Percentiles rank a stretch among this genome's conserved stretches.
Conservation (phyloP, 2,797 vertebrate species). For the Ambastaia sidthimunki region DNA sequence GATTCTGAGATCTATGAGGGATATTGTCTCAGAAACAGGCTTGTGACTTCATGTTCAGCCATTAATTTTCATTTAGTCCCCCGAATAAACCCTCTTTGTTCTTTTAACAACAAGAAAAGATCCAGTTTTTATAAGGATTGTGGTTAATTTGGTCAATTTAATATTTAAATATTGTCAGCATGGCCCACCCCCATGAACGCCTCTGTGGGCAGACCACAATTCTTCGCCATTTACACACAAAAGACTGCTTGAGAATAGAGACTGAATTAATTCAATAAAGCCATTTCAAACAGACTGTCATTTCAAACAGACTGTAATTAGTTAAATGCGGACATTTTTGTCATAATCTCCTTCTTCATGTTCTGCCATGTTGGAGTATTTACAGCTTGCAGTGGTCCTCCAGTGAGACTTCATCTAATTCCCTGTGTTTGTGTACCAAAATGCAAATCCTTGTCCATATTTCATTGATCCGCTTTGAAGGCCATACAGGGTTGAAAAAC, state of each 20-base stretch:
- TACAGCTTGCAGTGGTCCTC: slow-evolving; percentile 2
- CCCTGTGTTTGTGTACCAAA: slow-evolving; percentile 37
- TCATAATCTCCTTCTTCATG: slow-evolving; percentile 38
- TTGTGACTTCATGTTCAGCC: slow-evolving; percentile 50
- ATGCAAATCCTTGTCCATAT: slow-evolving; percentile 21
- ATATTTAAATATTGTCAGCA: slow-evolving; percentile 58
- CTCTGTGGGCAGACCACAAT: not conserved
- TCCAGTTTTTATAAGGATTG: slow-evolving; percentile 42
- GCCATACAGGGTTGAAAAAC: slow-evolving; percentile 12
- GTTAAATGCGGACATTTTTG: slow-evolving; percentile 39
- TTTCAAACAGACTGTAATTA: slow-evolving; percentile 44
- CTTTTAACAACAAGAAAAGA: slow-evolving; percentile 63
- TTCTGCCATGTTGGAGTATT: slow-evolving; percentile 15
- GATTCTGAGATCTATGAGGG: slow-evolving; percentile 38
- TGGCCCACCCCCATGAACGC: slow-evolving; percentile 16
- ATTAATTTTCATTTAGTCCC: slow-evolving; percentile 61
- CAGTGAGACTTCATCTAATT: slow-evolving; percentile 33
- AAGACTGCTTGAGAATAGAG: slow-evolving; percentile 24
- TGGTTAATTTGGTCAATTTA: slow-evolving; percentile 54
- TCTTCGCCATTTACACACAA: not conserved
- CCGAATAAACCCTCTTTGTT: slow-evolving; percentile 51
- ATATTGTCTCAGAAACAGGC: slow-evolving; percentile 11
- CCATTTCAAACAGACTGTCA: too few relatives aligned
- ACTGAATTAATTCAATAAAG: slow-evolving; percentile 29
- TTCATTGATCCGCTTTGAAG: slow-evolving; percentile 29